Conservation (phyloP, 64 coral and sea anemone genomes). For the Montipora efflorescens region DNA sequence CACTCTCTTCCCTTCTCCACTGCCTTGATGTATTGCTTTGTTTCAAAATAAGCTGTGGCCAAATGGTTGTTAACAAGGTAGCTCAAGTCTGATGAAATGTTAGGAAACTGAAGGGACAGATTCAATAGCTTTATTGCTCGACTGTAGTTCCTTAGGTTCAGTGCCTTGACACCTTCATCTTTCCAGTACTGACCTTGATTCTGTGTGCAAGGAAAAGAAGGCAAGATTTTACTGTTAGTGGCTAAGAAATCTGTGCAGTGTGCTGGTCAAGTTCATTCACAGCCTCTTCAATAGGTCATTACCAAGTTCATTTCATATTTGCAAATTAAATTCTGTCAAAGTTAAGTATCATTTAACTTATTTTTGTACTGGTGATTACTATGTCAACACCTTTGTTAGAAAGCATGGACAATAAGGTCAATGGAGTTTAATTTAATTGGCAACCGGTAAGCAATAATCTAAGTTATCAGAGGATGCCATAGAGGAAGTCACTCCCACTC, state of each 20-base stretch:
- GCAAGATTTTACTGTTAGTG: background rate
- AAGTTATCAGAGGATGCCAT: no score
- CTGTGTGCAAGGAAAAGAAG: constrained; percentile 14
- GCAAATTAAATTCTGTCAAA: no score
- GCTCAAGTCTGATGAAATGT: constrained; percentile 30
- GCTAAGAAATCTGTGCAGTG: background rate
- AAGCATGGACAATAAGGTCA: no score
- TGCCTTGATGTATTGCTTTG: constrained; percentile 58
- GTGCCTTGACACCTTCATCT: constrained; percentile 32
- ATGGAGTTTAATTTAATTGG: no score
- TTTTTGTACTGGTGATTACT: no score
- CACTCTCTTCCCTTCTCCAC: constrained; percentile 67
- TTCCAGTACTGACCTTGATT: constrained; percentile 71
- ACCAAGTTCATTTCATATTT: no score
- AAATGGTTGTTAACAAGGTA: constrained; percentile 55
- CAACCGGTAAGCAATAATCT: no score
- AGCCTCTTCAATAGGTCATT: no score
- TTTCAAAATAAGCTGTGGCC: constrained; percentile 60
- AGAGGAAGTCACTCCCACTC: no score
- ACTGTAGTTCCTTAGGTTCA: constrained; percentile 27
- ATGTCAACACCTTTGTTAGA: no score
- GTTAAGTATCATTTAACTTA: no score
- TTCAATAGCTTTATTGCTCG: constrained; percentile 59
- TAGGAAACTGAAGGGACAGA: constrained; percentile 67
- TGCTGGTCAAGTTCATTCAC: background rate